These are phyloP conservation scores for Siniperca obscura DNA, from an alignment of 2,797 vertebrate species.

Conservation along the genomic window DNA sequence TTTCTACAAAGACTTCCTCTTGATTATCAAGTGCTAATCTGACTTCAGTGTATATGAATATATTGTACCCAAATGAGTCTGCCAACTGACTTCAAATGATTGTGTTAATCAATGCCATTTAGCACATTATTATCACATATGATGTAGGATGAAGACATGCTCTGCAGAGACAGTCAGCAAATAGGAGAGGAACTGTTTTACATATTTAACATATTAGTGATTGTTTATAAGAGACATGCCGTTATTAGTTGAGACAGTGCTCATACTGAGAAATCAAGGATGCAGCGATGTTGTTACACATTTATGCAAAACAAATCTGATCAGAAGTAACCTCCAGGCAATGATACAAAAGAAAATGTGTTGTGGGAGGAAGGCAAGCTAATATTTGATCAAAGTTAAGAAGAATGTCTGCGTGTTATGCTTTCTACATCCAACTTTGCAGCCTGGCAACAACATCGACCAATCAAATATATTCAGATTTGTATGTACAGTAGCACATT, in stretches of 20 bases:
- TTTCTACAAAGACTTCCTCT: background rate
- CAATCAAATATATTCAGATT: slow-evolving; percentile 49
- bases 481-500: slow-evolving; percentile 35
- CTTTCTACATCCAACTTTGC: slow-evolving; percentile 52
- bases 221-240: slow-evolving; percentile 43
- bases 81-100: slow-evolving; percentile 29
- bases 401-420: slow-evolving; percentile 26
- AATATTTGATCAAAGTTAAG: slow-evolving; percentile 76
- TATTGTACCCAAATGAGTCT: slow-evolving; percentile 13
- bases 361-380: slow-evolving; percentile 56
- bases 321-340: slow-evolving; percentile 70
- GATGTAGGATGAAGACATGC: slow-evolving; percentile 42
- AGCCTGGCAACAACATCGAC: slow-evolving; percentile 51
- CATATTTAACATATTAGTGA: slow-evolving; percentile 67
- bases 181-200: slow-evolving; percentile 53
- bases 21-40: slow-evolving; percentile 17
- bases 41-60: slow-evolving; percentile 33
- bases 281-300: slow-evolving; percentile 44
- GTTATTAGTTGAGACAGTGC: slow-evolving; percentile 58
- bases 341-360: slow-evolving; percentile 60
- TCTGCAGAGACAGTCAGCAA: slow-evolving; percentile 36
- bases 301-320: slow-evolving; percentile 74
- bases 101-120: slow-evolving; percentile 45
- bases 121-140: slow-evolving; percentile 48
- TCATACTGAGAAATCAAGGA: slow-evolving; percentile 69